Evolutionary conservation across 2,888 invertebrate genomes (phyloP).

Genomic region (Xylocampa areola): DNA sequence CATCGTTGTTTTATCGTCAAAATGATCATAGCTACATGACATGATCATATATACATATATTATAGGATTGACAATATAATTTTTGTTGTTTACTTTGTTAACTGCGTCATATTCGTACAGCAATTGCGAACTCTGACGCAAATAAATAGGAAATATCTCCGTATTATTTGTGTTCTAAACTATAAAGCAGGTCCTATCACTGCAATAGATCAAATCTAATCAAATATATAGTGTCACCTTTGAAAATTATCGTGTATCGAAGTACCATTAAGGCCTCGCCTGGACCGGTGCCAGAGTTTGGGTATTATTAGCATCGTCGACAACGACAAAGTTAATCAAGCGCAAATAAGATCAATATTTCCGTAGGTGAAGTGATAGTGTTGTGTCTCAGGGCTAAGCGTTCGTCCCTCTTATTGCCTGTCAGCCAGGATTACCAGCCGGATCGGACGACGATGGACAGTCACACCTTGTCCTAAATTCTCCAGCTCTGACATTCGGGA

Average conservation of each 20-base stretch:
- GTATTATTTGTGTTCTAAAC: background rate
- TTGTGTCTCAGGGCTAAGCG: slow-evolving; percentile 73
- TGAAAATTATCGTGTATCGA: slow-evolving; percentile 86
- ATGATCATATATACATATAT: no score
- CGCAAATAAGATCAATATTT: slow-evolving; percentile 89
- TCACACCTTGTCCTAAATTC: slow-evolving; percentile 60
- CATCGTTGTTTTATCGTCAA: no score
- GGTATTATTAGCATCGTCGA: slow-evolving; percentile 87
- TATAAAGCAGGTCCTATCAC: slow-evolving; percentile 11
- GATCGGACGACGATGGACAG: slow-evolving; percentile 63
- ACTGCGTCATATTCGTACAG: no score
- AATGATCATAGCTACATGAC: no score
- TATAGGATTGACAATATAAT: no score
- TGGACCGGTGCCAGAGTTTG: slow-evolving; percentile 85
- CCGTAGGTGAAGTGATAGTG: slow-evolving; percentile 78
- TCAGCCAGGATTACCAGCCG: slow-evolving; percentile 72
- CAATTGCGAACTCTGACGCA: no score
- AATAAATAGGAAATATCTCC: no score
- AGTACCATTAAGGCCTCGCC: slow-evolving; percentile 88
- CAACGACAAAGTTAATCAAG: slow-evolving; percentile 88
- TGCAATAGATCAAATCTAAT: slow-evolving; percentile 65
- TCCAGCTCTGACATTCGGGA: no score
- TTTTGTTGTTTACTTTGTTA: no score
- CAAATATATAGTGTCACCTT: slow-evolving; percentile 78
- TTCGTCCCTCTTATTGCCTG: slow-evolving; percentile 61